Percentiles rank a stretch among this genome's conserved stretches.
phyloP scores from a whole-genome alignment of 1,140 invertebrate genomes.

The Zaprionus africanus region DNA sequence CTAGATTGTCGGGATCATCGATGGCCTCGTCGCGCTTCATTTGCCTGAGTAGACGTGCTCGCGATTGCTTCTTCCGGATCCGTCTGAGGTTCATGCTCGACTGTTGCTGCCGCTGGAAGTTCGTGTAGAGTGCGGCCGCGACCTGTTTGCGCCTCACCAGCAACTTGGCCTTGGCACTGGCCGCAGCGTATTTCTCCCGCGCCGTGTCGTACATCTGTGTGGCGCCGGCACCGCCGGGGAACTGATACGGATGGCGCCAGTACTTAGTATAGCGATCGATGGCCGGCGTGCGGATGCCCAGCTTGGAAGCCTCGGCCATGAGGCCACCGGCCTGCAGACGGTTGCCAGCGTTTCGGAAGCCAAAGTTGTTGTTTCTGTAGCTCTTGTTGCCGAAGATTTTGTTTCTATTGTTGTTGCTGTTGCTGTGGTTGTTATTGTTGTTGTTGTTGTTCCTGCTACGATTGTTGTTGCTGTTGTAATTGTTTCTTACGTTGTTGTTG shows the following conservation, averaged over 20 bases:
- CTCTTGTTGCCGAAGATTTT: not conserved
- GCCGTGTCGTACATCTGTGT: slow-evolving; percentile 5
- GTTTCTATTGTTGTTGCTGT: not conserved
- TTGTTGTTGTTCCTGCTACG: not conserved
- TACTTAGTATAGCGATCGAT: not conserved
- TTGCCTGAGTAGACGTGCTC: slow-evolving; percentile 21
- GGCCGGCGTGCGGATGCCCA: not conserved
- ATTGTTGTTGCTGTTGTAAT: not conserved
- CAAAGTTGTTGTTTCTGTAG: not conserved
- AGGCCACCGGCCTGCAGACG: not conserved
- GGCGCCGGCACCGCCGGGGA: slow-evolving; percentile 34
- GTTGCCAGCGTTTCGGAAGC: not conserved
- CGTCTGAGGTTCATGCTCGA: not conserved
- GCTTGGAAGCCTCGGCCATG: not conserved
- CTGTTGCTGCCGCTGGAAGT: slow-evolving; percentile 1
- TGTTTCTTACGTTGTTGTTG: not conserved
- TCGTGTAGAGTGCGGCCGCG: not conserved
- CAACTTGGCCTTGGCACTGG: not conserved
- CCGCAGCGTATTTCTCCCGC: not conserved
- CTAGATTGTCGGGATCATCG: slow-evolving; percentile 46
- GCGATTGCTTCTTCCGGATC: slow-evolving; percentile 2
- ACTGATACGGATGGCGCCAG: slow-evolving; percentile 44
- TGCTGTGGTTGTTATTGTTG: not conserved
- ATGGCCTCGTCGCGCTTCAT: slow-evolving; percentile 48
- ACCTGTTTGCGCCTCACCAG: not conserved